A percentile compares a stretch with the other conserved stretches of the same genome.
These are phyloP conservation scores for Chlorospingus semifuscus DNA, from an alignment of 2,797 vertebrate genomes.

Conservation along the genomic window DNA sequence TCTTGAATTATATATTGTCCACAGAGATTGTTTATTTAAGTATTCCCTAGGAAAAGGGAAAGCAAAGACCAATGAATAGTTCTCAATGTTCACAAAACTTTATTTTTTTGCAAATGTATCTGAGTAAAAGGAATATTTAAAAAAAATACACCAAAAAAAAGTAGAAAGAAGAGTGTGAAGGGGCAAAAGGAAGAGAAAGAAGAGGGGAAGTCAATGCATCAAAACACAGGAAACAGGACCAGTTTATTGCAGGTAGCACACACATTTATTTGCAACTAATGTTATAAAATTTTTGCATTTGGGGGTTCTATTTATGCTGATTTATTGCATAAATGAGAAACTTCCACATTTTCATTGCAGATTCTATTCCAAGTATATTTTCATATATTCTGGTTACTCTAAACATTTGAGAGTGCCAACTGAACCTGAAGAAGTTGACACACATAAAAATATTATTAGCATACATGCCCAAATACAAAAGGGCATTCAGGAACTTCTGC, in stretches of 20 bases:
- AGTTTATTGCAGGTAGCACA: neutral
- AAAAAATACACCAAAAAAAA: too few species aligned
- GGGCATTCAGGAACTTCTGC: neutral
- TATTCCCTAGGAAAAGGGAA: neutral
- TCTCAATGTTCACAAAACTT: neutral
- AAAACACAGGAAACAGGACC: neutral
- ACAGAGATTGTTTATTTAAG: neutral
- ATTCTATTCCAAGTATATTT: neutral
- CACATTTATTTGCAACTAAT: neutral
- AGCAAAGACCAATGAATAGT: neutral
- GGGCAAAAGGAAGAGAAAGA: neutral
- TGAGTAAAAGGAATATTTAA: neutral
- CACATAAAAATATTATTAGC: neutral
- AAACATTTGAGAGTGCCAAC: neutral
- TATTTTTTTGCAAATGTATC: neutral
- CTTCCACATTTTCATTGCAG: neutral
- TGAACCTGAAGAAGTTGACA: neutral
- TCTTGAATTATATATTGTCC: neutral
- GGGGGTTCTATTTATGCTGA: neutral
- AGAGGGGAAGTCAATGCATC: accelerated
- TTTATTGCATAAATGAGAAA: neutral
- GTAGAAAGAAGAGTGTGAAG: neutral
- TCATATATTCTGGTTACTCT: neutral
- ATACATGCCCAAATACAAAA: neutral
- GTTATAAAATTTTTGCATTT: neutral